Percentiles rank a stretch among this genome's conserved stretches.
These are phyloP conservation scores for Brenthis hecate DNA, from an alignment of 2,888 invertebrate genomes.

Conservation along the genomic window DNA sequence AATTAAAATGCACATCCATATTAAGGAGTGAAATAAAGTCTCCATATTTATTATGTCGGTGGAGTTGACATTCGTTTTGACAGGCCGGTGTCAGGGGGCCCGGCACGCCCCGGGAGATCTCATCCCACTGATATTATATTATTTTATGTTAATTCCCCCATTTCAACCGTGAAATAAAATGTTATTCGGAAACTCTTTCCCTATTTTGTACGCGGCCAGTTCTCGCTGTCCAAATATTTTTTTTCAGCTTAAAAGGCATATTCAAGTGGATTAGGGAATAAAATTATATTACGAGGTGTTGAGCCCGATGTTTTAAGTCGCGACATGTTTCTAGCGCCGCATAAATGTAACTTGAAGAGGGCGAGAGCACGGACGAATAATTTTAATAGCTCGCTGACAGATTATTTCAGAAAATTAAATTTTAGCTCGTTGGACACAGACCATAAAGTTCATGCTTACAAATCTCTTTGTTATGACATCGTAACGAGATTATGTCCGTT, in stretches of 20 bases:
- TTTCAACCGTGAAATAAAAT: slow-evolving; percentile 58
- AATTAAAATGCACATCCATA: slow-evolving; percentile 33
- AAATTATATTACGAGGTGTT: slow-evolving; percentile 39
- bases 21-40: slow-evolving; percentile 47
- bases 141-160: slow-evolving; percentile 71
- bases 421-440: slow-evolving; percentile 81
- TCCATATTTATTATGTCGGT: slow-evolving; percentile 47
- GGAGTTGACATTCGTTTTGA: slow-evolving; percentile 64
- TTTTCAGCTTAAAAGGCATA: slow-evolving; percentile 25
- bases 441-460: slow-evolving; percentile 81
- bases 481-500: slow-evolving; percentile 81
- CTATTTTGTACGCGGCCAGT: slow-evolving; percentile 31
- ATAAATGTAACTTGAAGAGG: slow-evolving; percentile 56
- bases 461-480: slow-evolving; percentile 83
- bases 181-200: slow-evolving; percentile 33
- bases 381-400: slow-evolving; percentile 78
- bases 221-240: slow-evolving; percentile 31
- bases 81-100: slow-evolving; percentile 52
- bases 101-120: slow-evolving; percentile 56
- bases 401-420: slow-evolving; percentile 83
- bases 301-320: slow-evolving; percentile 38
- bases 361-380: slow-evolving; percentile 70
- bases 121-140: slow-evolving; percentile 67
- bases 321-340: slow-evolving; percentile 44
- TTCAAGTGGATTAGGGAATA: slow-evolving; percentile 30